Conservation (phyloP, 2,797 vertebrate genomes). For the Bryconaethiops microstoma region DNA sequence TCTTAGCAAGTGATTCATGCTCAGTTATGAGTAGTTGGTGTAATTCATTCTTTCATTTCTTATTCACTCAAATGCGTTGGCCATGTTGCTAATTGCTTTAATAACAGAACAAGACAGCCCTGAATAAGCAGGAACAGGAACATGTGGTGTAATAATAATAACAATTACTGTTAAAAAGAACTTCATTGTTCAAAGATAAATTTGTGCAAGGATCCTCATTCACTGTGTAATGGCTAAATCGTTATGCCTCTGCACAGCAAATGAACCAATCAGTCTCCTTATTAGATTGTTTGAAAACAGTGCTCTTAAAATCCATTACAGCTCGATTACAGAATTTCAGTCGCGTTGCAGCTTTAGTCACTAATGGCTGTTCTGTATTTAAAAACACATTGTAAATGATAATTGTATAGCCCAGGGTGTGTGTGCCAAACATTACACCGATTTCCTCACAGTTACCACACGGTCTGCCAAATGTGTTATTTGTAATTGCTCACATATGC, state of each 20-base stretch:
- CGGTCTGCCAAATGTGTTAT: conserved; percentile 59
- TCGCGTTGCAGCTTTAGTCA: conserved; percentile 50
- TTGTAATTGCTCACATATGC: conserved; percentile 64
- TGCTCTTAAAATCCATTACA: conserved; percentile 21
- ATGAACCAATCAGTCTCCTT: conserved; percentile 12
- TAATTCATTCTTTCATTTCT: conserved; percentile 6
- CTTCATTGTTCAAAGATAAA: background rate
- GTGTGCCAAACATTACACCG: conserved; percentile 57
- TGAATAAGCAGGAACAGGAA: background rate
- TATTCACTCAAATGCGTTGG: background rate
- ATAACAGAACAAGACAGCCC: background rate
- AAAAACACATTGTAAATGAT: conserved; percentile 64
- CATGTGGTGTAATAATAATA: background rate
- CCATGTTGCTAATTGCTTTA: background rate
- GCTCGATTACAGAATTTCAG: conserved; percentile 26
- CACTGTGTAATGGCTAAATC: background rate
- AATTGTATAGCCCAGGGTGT: conserved; percentile 57
- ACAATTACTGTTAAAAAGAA: background rate
- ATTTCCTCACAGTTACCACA: conserved; percentile 61
- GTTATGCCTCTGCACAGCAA: conserved; percentile 21
- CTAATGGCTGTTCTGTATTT: conserved; percentile 52
- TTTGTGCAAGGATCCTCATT: background rate
- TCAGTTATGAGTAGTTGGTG: background rate
- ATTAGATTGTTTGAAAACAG: conserved; percentile 23
- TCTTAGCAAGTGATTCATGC: background rate